Base-by-base conservation (phyloP, 2,797 vertebrate species). In the Trematomus bernacchii region DNA sequence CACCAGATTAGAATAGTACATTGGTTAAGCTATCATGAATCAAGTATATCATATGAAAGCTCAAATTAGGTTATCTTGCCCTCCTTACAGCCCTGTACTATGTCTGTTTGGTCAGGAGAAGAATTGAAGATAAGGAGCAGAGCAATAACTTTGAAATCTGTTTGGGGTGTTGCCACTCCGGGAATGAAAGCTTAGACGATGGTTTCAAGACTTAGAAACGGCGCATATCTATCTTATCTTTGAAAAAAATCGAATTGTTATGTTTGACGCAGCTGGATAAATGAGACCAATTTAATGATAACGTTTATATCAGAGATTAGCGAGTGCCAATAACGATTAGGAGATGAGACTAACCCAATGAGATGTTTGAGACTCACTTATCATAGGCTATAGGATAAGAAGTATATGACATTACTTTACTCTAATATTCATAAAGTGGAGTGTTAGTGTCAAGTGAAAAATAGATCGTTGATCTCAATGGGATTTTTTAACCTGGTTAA, bases 161-260 rank as follows among this genome's bases (percentile, higher is more conserved):
- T 72, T 13, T 64, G 48, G 87, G 89, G 88, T 86, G 90, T 88
- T 87, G 85, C 73, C 87, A 75, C 51, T 37, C 10, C 70, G 59
- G 18, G 37, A 80, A 70, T 73, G 44, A 73, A 68, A 80, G 51
- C n/a, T 14, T 3, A n/a, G 4, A 55, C 16, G 70, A 69, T 21
- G 23, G 63, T 37, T 77, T 27, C 33, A 68, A 68, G 60, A 51
- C 12, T 14, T 15, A 4, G 60, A 18, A 73, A 69, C 43, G 60
- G 43, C 43, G 15, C 42, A 50, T 54, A 1, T 12, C 18, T 1
- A 12, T 8, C 1, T 12, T 8, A 5, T 4, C 2, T 14, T 47
- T 6, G 47, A n/a, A 40, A 3, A 50, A 51, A 23, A n/a, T n/a
- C 54, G 1, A 1, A 1, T 15, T 15, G 15, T 60, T 48, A 55